phyloP scores from a whole-genome alignment of 2,113 vertebrate species.

The Ciconia boyciana region DNA sequence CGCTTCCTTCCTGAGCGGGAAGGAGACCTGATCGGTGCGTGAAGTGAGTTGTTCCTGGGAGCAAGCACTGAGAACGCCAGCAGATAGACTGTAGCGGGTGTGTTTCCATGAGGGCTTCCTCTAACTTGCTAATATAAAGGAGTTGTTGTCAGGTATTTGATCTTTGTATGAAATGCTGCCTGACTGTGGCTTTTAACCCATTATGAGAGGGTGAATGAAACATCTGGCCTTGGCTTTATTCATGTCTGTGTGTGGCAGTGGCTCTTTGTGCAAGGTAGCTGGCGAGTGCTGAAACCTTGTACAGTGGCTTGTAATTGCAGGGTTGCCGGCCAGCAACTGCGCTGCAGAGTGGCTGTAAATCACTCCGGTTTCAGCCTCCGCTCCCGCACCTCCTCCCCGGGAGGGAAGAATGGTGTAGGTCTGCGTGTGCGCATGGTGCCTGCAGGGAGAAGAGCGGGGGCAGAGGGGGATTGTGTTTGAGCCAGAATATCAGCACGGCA shows the following conservation, averaged over 20 bases:
- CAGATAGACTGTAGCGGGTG: not conserved
- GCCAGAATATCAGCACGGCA: not conserved
- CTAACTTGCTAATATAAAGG: not conserved
- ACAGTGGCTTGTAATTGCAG: not conserved
- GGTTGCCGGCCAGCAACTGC: not conserved
- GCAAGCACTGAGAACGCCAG: not conserved
- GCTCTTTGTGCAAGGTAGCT: not conserved
- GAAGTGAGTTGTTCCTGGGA: not conserved
- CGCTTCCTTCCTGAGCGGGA: conserved; percentile 25
- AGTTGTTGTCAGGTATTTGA: not conserved
- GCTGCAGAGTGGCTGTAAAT: conserved; percentile 51
- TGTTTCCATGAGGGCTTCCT: not conserved
- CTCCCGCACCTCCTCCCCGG: not conserved
- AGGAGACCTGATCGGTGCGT: not conserved
- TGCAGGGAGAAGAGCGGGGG: conserved; percentile 35
- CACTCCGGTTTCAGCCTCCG: not conserved
- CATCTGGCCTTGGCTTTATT: not conserved
- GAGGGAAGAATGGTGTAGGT: conserved; percentile 13
- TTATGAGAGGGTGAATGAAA: not conserved
- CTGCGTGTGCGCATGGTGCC: conserved; percentile 19
- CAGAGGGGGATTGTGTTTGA: not conserved
- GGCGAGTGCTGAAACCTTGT: not conserved
- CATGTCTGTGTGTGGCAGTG: not conserved
- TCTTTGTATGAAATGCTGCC: not conserved
- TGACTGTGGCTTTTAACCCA: not conserved